phyloP scores from a whole-genome alignment of 2,888 invertebrate species.

The Pyrocoelia pectoralis region DNA sequence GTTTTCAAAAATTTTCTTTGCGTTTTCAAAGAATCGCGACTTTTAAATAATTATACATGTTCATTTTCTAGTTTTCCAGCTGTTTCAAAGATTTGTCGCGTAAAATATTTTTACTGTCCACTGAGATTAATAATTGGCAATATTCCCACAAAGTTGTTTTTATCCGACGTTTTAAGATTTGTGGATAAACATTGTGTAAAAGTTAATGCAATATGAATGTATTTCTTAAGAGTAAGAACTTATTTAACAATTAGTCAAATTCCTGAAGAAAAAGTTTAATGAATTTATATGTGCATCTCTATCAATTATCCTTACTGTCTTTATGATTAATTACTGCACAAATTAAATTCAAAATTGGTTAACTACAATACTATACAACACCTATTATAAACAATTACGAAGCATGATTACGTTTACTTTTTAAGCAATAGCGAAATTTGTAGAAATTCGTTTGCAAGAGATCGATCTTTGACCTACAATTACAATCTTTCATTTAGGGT shows the following conservation, averaged over 20 bases:
- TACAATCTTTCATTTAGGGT: conserved; percentile 44
- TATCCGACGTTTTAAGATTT: conserved; percentile 17
- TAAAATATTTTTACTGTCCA: conserved; percentile 28
- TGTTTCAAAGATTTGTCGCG: conserved; percentile 3
- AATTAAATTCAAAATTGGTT: conserved; percentile 17
- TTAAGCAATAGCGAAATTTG: too few species aligned
- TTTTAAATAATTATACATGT: conserved; percentile 2
- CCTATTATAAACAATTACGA: not conserved
- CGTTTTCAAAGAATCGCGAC: not conserved
- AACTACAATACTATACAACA: not conserved
- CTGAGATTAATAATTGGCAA: conserved; percentile 32
- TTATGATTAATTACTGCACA: conserved; percentile 12
- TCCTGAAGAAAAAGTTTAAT: too few species aligned
- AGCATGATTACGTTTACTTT: too few species aligned
- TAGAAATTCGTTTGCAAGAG: not conserved
- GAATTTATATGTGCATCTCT: too few species aligned
- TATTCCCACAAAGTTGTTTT: conserved; percentile 30
- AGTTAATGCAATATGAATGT: conserved; percentile 19
- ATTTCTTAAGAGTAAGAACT: not conserved
- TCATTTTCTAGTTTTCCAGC: not conserved
- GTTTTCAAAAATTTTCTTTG: conserved; percentile 6
- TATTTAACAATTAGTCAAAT: conserved; percentile 2
- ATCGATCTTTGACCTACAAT: conserved; percentile 41
- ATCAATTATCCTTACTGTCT: too few species aligned
- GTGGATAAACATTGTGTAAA: conserved; percentile 16